Base-by-base conservation (phyloP, 2,113 vertebrate genomes). In the Colaptes auratus region DNA sequence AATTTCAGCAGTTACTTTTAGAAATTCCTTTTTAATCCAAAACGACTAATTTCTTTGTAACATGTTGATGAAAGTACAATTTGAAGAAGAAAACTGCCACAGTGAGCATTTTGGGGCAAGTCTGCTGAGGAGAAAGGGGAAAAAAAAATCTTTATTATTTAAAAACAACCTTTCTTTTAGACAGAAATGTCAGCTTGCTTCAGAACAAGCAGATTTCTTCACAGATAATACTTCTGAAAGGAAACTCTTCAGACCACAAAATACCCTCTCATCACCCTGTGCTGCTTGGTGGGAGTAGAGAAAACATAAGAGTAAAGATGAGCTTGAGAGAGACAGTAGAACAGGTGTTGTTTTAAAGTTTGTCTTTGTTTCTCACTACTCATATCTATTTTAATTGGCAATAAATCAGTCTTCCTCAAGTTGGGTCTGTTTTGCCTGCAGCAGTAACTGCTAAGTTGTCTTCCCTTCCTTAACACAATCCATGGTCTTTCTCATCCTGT, bases 271-370 rank as follows among this genome's bases (percentile, higher is more conserved):
- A 33, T 30, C 1, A 0, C 12, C 5, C 74, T 21, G 31, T 1
- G 2, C 30, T 50, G 21, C 25, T 84, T 3, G 0, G 11, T 30
- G 15, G 0, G 4, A 3, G 7, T 30, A 50, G 21, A 58, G 50
- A 52, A 82, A 71, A 8, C 6, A 50, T 52, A 90, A 20, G 16
- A 79, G 7, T 28, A 28, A 82, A 83, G 25, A 48, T n/a, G 15
- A 80, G 9, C 23, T 64, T 52, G 31, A 23, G 18, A 74, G 15
- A n/a, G 6, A 12, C 15, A 9, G 36, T 5, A 82, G 30, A 23
- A 67, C 24, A 69, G 9, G 10, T 15, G 33, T 17, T n/a, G 12
- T 25, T 53, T 39, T 23, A 75, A 70, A n/a, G 33, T 55, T 60
- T 75, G 15, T 24, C 14, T 6, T 50, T 58, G 18, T 70, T 84